phyloP scores from a whole-genome alignment of 2,797 vertebrate genomes.

The Protonibea diacanthus region DNA sequence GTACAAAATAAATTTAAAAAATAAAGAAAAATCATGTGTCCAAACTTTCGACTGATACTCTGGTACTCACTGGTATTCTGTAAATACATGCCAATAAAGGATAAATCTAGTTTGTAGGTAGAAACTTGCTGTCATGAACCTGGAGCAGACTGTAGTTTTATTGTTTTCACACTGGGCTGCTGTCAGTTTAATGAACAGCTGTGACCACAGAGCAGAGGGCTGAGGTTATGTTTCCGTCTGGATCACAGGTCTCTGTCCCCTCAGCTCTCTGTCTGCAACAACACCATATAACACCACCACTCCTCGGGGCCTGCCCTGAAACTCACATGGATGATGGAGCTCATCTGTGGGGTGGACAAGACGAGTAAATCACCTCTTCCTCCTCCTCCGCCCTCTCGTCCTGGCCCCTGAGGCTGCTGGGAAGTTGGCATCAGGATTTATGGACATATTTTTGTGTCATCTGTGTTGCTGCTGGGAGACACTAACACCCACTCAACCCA shows the following conservation, averaged over 20 bases:
- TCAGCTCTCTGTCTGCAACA: slow-evolving; percentile 7
- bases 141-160: neutral
- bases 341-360: slow-evolving; percentile 28
- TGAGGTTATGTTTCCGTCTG: slow-evolving; percentile 20
- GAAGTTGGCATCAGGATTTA: slow-evolving; percentile 22
- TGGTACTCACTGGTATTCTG: neutral
- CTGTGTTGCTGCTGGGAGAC: slow-evolving; percentile 21
- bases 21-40: too few species aligned
- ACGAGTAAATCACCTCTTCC: slow-evolving; percentile 31
- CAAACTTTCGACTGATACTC: too few species aligned
- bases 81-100: neutral
- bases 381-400: neutral
- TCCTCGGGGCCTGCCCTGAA: slow-evolving; percentile 1
- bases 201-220: neutral
- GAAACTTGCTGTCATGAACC: neutral
- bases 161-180: slow-evolving; percentile 1
- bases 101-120: neutral
- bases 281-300: neutral
- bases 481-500: neutral
- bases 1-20: too few species aligned
- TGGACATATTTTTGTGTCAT: slow-evolving; percentile 32
- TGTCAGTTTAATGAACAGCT: slow-evolving; percentile 36
- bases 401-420: slow-evolving; percentile 2
- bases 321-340: slow-evolving; percentile 47
- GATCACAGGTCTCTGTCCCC: neutral